phyloP scores from a whole-genome alignment of 2,797 vertebrate species.

The Catharus ustulatus region DNA sequence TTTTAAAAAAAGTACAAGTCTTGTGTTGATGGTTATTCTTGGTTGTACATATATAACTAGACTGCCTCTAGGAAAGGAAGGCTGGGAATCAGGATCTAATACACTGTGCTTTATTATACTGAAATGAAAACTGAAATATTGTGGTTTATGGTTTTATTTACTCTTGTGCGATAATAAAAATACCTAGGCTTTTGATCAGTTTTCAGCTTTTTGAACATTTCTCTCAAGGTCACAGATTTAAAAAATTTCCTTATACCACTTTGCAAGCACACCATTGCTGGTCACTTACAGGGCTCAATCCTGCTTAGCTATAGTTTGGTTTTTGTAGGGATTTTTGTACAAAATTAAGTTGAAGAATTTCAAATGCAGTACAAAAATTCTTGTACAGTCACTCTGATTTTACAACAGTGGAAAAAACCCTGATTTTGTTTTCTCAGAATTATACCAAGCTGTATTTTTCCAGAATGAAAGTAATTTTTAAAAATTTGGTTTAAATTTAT shows the following conservation, averaged over 20 bases:
- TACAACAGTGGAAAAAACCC: background rate
- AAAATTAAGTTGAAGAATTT: background rate
- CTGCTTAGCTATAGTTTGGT: background rate
- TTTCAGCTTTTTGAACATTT: background rate
- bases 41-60: background rate
- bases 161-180: background rate
- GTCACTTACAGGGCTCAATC: background rate
- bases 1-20: accelerated
- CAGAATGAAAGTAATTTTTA: background rate
- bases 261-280: background rate
- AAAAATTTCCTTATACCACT: background rate
- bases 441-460: background rate
- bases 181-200: background rate
- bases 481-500: background rate
- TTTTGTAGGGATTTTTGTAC: background rate
- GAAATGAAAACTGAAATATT: background rate
- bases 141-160: background rate
- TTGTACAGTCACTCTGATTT: background rate
- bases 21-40: background rate
- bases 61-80: background rate
- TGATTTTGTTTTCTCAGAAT: background rate
- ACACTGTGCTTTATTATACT: background rate
- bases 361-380: background rate
- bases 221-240: background rate
- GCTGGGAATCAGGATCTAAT: background rate